phyloP scores from a whole-genome alignment of 2,113 vertebrate species.

The Gobio gobio region DNA sequence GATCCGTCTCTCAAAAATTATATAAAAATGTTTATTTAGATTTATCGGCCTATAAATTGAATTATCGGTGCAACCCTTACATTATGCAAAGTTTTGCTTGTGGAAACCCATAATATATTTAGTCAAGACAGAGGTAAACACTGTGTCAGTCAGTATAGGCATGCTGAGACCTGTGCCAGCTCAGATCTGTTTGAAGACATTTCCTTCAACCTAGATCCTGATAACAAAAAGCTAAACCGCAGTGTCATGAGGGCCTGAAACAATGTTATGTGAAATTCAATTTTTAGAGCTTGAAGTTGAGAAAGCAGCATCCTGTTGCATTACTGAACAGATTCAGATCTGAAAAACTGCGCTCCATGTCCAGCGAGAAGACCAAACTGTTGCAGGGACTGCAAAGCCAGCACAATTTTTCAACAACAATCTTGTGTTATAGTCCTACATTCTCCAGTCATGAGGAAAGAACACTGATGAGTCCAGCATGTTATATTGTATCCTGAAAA shows the following conservation, averaged over 20 bases:
- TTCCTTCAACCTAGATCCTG: not conserved
- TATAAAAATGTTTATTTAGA: too few relatives aligned
- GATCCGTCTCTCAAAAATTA: too few relatives aligned
- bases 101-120: too few relatives aligned
- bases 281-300: not conserved
- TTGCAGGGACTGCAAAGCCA: not conserved
- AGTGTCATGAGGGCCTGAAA: not conserved
- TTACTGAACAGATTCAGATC: not conserved
- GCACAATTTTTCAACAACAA: not conserved
- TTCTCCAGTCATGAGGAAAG: slow-evolving; percentile 22
- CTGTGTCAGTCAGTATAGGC: not conserved
- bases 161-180: not conserved
- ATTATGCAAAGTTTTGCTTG: not conserved
- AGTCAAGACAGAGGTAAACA: not conserved
- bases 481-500: slow-evolving; percentile 30
- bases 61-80: not conserved
- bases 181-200: not conserved
- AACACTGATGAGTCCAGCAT: slow-evolving; percentile 26
- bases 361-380: not conserved
- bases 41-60: too few relatives aligned
- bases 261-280: not conserved
- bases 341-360: not conserved
- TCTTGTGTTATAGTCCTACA: slow-evolving; percentile 13
- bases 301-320: not conserved
- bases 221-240: not conserved